Base-by-base conservation (phyloP, 2,888 invertebrate species). In the Tanaodytes sp. region DNA sequence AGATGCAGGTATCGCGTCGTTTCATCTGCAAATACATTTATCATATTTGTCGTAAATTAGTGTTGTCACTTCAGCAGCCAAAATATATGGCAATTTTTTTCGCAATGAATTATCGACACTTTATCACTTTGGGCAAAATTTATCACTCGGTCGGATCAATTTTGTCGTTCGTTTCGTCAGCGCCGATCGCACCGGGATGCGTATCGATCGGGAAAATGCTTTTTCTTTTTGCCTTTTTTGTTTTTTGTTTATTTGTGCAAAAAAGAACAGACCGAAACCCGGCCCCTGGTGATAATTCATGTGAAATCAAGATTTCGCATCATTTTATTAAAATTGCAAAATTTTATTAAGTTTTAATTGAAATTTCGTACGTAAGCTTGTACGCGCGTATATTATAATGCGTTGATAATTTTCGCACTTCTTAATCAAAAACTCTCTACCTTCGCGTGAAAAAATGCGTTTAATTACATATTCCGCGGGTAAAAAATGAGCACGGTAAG, bases 31-130 rank as follows among this genome's bases (percentile, higher is more conserved):
- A 65, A 58, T 65, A 57, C 65, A 65, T 65, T 65, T 58, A 65
- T 65, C 65, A 65, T 65, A 58, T 65, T 58, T 58, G 52, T 65
- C 65, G 65, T 65, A 65, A 65, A 65, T 65, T 58, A 58, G 58
- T 58, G 58, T 58, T 58, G 63, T 65, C 64, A 54, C 48, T 66
- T 66, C 59, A 66, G 54, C 66, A 30, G 52, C 65, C 65, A 65
- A 65, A 65, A 65, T 65, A 51, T 58, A 59, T 66, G 52, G 59
- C 66, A 42, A 58, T 59, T 58, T 63, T 61, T 52, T 59, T 57
- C 57, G 33, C 66, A 43, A 59, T 66, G 59, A 66, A 66, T 66
- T 59, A 66, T 66, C 58, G 66, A 66, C 59, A 66, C 66, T 66
- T 66, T 59, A 66, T 61, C 55, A 66, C 66, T 61, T 66, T 43